Percentiles rank a stretch among this genome's conserved stretches.
Evolutionary conservation across 2,888 invertebrate genomes (phyloP).

Genomic region (Oscheius onirici): DNA sequence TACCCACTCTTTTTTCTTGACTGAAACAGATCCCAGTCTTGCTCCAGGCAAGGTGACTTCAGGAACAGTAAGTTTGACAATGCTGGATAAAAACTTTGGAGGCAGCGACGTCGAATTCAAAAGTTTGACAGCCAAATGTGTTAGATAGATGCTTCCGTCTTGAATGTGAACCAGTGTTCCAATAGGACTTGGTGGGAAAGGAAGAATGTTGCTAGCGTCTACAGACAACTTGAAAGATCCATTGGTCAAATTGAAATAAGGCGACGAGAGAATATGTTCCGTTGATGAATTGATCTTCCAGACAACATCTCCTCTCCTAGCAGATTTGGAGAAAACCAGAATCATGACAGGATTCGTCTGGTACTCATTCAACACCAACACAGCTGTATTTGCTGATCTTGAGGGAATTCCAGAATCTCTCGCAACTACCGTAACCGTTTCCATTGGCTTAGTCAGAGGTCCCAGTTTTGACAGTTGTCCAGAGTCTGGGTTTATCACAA

Average conservation of each 20-base stretch:
- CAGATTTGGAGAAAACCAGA: not conserved
- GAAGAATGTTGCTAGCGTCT: not conserved
- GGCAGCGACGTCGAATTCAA: not conserved
- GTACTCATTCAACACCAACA: not conserved
- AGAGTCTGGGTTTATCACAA: conserved; percentile 12
- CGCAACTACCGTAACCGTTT: conserved; percentile 11
- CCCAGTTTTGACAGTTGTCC: not conserved
- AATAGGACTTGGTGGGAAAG: not conserved
- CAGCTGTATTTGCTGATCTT: not conserved
- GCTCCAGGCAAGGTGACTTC: not conserved
- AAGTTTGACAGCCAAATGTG: not conserved
- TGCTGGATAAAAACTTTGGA: not conserved
- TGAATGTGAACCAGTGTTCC: not conserved
- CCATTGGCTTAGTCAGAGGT: not conserved
- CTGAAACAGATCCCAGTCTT: not conserved
- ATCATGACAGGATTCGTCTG: not conserved
- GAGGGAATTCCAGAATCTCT: conserved; percentile 21
- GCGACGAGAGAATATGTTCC: conserved; percentile 1
- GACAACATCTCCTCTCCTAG: not conserved
- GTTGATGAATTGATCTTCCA: not conserved
- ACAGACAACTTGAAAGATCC: not conserved
- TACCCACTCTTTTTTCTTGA: not conserved
- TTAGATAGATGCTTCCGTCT: not conserved
- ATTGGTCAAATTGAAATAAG: not conserved
- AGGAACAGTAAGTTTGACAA: not conserved